phyloP scores from a whole-genome alignment of 2,113 vertebrate genomes.

The Hippolais icterina region DNA sequence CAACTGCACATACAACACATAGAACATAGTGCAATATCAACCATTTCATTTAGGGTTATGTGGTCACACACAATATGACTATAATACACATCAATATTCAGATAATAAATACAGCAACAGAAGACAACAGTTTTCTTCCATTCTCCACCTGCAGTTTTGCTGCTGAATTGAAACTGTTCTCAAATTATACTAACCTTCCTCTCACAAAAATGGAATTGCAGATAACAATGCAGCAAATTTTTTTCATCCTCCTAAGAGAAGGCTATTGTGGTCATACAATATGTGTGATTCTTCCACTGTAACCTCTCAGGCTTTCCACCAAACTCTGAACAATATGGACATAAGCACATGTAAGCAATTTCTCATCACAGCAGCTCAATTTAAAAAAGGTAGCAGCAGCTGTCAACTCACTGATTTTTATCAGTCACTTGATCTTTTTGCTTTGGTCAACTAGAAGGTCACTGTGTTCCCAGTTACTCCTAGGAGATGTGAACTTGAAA shows the following conservation, averaged over 20 bases:
- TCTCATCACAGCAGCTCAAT: not conserved
- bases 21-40: not conserved
- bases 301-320: not conserved
- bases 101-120: not conserved
- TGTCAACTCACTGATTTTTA: not conserved
- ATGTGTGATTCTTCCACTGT: not conserved
- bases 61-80: not conserved
- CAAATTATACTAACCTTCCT: not conserved
- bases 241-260: not conserved
- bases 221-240: not conserved
- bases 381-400: not conserved
- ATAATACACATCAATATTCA: not conserved
- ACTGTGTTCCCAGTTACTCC: not conserved
- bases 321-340: not conserved
- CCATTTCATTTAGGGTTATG: not conserved
- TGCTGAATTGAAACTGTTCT: not conserved
- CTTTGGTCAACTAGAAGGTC: not conserved
- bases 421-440: not conserved
- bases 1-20: not conserved
- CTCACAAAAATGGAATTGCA: not conserved
- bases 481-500: not conserved
- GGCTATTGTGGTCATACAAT: not conserved
- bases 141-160: not conserved
- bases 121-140: not conserved
- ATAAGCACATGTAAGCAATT: not conserved